phyloP scores from a whole-genome alignment of 2,113 vertebrate genomes.

The Neolamprologus cancellatus region DNA sequence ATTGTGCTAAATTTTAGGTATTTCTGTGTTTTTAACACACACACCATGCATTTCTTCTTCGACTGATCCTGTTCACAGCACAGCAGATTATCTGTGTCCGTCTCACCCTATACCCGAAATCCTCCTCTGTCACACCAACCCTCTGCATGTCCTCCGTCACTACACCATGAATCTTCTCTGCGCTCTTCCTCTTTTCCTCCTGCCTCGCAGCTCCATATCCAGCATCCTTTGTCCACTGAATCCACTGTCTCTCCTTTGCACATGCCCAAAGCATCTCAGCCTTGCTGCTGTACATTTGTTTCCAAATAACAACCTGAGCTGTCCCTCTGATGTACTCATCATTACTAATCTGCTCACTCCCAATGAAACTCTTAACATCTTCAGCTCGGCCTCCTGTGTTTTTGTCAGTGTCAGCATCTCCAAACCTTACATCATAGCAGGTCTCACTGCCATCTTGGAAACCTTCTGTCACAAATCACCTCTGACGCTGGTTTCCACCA shows the following conservation, averaged over 20 bases:
- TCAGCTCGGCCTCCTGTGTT: neutral
- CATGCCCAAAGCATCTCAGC: neutral
- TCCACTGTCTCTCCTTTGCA: rapidly evolving
- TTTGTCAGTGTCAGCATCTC: neutral
- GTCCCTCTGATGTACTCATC: neutral
- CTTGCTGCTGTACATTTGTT: neutral
- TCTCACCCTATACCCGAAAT: rapidly evolving
- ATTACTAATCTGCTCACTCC: neutral
- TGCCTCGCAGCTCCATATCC: neutral
- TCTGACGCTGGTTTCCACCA: neutral
- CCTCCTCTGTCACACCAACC: neutral
- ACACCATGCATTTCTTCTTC: rapidly evolving
- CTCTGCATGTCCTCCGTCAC: neutral
- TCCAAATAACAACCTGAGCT: neutral
- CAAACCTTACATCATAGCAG: neutral
- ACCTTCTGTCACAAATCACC: neutral
- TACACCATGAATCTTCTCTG: neutral
- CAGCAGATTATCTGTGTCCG: neutral
- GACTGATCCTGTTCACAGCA: neutral
- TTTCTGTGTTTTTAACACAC: neutral
- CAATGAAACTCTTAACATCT: neutral
- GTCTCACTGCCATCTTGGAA: neutral
- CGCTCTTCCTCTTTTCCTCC: neutral
- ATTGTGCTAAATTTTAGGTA: neutral
- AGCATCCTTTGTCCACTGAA: neutral